Evolutionary conservation across 2,888 invertebrate genomes (phyloP).

Genomic region (Patella depressa): DNA sequence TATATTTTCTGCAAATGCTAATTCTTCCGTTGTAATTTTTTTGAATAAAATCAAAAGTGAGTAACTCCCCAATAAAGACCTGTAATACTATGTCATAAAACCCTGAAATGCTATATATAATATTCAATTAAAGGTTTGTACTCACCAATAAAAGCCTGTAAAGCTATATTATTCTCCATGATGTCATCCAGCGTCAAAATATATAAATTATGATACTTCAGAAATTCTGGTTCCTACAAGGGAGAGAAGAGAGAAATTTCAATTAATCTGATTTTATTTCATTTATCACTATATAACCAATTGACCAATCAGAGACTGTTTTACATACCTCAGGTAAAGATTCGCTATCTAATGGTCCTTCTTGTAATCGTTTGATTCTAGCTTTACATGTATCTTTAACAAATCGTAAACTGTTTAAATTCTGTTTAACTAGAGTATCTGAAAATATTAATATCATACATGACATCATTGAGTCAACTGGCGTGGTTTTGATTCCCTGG

Average conservation of each 20-base stretch:
- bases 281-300: too few relatives aligned
- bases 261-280: too few relatives aligned
- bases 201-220: slow-evolving; percentile 71
- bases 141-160: slow-evolving; percentile 75
- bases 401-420: slow-evolving; percentile 86
- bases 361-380: slow-evolving; percentile 74
- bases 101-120: neutral
- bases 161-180: slow-evolving; percentile 82
- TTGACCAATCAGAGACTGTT: too few relatives aligned
- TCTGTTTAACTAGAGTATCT: slow-evolving; percentile 86
- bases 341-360: slow-evolving; percentile 71
- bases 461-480: neutral
- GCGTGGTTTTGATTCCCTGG: too few relatives aligned
- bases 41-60: too few relatives aligned
- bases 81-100: too few relatives aligned
- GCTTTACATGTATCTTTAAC: slow-evolving; percentile 84
- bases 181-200: slow-evolving; percentile 81
- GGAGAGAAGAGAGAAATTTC: slow-evolving; percentile 10
- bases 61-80: slow-evolving; percentile 73
- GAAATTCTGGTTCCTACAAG: slow-evolving; percentile 58
- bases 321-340: slow-evolving; percentile 53
- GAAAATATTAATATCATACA: slow-evolving; percentile 32
- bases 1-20: too few relatives aligned
- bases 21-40: too few relatives aligned
- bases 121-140: neutral